Conservation (phyloP, 2,888 invertebrate species). For the Iselma pallidipennis region DNA sequence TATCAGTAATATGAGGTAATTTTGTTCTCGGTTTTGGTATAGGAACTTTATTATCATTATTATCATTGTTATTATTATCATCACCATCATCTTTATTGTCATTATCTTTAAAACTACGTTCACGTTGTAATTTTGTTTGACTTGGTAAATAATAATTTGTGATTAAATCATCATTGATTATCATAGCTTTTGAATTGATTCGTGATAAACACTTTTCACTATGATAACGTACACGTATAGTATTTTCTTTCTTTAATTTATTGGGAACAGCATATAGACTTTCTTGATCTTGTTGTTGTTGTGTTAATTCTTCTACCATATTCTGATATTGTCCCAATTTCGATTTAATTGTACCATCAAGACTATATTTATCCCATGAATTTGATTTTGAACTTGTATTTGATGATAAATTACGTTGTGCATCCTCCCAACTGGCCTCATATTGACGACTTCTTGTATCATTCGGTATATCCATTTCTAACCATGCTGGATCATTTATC, state of each 20-base stretch:
- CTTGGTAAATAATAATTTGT: slow-evolving; percentile 44
- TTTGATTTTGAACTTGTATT: slow-evolving; percentile 51
- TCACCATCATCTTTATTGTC: slow-evolving; percentile 11
- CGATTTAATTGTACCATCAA: slow-evolving; percentile 52
- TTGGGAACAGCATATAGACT: slow-evolving; percentile 37
- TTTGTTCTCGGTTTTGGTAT: slow-evolving; percentile 48
- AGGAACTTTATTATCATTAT: slow-evolving; percentile 28
- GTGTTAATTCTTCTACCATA: slow-evolving; percentile 45
- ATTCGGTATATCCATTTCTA: slow-evolving; percentile 71
- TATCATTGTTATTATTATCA: slow-evolving; percentile 10
- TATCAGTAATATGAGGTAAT: slow-evolving; percentile 28
- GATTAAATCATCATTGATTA: slow-evolving; percentile 36
- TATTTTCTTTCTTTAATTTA: slow-evolving; percentile 34
- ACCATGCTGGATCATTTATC: slow-evolving; percentile 61
- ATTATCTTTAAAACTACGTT: slow-evolving; percentile 26
- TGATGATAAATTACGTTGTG: slow-evolving; percentile 60
- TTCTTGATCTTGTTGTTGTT: slow-evolving; percentile 34
- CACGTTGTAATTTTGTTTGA: slow-evolving; percentile 28
- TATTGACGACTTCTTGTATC: slow-evolving; percentile 72
- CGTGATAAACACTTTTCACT: slow-evolving; percentile 51
- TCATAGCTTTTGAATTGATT: slow-evolving; percentile 46
- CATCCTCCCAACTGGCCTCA: slow-evolving; percentile 83
- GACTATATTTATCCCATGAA: slow-evolving; percentile 48
- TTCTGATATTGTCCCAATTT: slow-evolving; percentile 48
- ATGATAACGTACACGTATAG: slow-evolving; percentile 50